phyloP scores from a whole-genome alignment of 2,113 vertebrate species.

The Crotalus helleri region DNA sequence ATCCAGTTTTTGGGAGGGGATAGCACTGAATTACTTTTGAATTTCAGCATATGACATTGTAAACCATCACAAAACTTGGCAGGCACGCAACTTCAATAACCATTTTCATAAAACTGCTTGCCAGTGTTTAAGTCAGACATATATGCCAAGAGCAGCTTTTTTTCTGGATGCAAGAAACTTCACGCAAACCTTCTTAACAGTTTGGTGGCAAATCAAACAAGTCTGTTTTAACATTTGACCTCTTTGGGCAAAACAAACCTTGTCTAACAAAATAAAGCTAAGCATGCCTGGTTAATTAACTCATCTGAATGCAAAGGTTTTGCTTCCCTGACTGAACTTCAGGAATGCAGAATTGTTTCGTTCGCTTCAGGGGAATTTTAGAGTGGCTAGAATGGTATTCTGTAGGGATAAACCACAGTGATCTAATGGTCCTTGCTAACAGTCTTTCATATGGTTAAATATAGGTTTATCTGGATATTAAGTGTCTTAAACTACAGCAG shows the following conservation, averaged over 20 bases:
- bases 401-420: background rate
- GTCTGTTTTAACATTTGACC: slow-evolving; percentile 76
- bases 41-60: background rate
- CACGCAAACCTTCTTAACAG: slow-evolving; percentile 40
- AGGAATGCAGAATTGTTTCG: slow-evolving; percentile 67
- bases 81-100: background rate
- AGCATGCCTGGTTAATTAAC: slow-evolving; percentile 74
- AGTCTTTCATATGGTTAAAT: background rate
- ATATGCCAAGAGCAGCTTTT: background rate
- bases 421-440: background rate
- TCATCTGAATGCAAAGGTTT: slow-evolving; percentile 65
- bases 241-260: slow-evolving; percentile 66
- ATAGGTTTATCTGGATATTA: background rate
- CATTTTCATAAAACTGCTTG: background rate
- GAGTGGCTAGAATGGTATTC: background rate
- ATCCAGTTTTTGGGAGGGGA: background rate
- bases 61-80: background rate
- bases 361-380: slow-evolving; percentile 22
- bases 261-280: slow-evolving; percentile 71
- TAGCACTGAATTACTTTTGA: background rate
- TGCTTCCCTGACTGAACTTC: slow-evolving; percentile 65
- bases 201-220: slow-evolving; percentile 57
- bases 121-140: background rate
- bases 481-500: background rate
- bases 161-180: slow-evolving; percentile 46